Percentiles rank a stretch among this genome's conserved stretches.
Conservation (phyloP, 1,140 invertebrate species). For the Periplaneta americana region DNA sequence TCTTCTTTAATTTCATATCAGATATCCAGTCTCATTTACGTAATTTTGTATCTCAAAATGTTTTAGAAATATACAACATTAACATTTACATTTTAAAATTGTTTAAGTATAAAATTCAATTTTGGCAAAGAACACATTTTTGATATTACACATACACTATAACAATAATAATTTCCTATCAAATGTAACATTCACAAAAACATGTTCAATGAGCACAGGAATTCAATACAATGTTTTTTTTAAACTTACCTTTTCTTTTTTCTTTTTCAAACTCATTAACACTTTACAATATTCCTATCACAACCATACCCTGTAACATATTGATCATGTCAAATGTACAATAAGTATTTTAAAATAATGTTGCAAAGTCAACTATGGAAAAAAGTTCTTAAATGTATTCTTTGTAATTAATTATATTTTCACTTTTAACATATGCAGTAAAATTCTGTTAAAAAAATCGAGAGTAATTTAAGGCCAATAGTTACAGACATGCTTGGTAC, state of each 20-base stretch:
- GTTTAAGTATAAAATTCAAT: neutral
- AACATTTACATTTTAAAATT: neutral
- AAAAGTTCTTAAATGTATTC: neutral
- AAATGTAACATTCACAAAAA: neutral
- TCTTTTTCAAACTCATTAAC: too few species aligned
- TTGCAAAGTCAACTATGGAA: neutral
- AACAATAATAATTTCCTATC: neutral
- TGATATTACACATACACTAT: neutral
- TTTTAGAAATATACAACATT: neutral
- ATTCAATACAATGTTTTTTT: too few species aligned
- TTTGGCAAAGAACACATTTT: too few species aligned
- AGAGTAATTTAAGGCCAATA: neutral
- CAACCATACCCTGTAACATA: neutral
- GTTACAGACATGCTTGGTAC: neutral
- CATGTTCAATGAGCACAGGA: neutral
- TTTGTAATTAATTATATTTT: neutral
- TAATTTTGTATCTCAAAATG: neutral
- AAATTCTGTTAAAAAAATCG: neutral
- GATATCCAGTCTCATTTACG: neutral
- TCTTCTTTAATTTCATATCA: neutral
- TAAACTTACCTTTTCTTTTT: too few species aligned
- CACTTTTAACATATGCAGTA: neutral
- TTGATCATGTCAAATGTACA: neutral
- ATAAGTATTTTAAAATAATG: neutral
- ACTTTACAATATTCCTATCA: neutral